Conservation (phyloP, 2,888 invertebrate genomes). For the Nemurella pictetii region DNA sequence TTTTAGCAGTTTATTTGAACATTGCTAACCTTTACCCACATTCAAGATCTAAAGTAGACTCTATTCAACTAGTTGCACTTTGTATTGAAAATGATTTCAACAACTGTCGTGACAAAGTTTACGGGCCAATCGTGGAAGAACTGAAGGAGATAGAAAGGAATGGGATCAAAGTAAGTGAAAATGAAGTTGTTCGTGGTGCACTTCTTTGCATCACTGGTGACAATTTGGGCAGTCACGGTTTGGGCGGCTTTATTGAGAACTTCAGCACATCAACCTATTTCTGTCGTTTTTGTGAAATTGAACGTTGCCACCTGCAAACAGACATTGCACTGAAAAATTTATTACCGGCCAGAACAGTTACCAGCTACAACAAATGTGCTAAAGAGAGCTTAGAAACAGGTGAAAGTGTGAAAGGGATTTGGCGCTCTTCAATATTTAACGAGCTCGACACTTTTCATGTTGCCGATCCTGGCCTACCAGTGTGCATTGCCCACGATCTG, state of each 20-base stretch:
- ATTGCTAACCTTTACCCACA: conserved; percentile 41
- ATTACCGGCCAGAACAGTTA: neutral
- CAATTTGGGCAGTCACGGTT: conserved; percentile 42
- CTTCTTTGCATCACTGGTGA: conserved; percentile 41
- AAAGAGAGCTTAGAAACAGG: neutral
- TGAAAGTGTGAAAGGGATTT: conserved; percentile 7
- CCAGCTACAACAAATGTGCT: neutral
- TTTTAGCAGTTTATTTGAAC: conserved; percentile 41
- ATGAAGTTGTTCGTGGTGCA: conserved; percentile 27
- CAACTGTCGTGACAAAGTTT: conserved; percentile 33
- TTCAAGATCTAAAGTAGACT: conserved; percentile 40
- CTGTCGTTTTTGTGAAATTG: conserved; percentile 42
- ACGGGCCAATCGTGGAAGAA: conserved; percentile 39
- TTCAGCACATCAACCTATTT: conserved; percentile 41
- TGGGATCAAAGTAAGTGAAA: conserved; percentile 29
- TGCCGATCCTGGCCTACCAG: neutral
- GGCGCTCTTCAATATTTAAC: conserved; percentile 2
- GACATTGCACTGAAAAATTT: neutral
- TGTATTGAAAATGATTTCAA: conserved; percentile 38
- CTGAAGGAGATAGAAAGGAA: conserved; percentile 35
- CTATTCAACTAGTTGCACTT: conserved; percentile 40
- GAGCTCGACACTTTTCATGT: conserved; percentile 2
- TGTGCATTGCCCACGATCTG: conserved; percentile 26
- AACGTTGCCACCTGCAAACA: neutral
- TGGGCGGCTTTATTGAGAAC: conserved; percentile 43